Evolutionary conservation across 1,140 invertebrate species (phyloP).

Genomic region (Scaptomyza montana): DNA sequence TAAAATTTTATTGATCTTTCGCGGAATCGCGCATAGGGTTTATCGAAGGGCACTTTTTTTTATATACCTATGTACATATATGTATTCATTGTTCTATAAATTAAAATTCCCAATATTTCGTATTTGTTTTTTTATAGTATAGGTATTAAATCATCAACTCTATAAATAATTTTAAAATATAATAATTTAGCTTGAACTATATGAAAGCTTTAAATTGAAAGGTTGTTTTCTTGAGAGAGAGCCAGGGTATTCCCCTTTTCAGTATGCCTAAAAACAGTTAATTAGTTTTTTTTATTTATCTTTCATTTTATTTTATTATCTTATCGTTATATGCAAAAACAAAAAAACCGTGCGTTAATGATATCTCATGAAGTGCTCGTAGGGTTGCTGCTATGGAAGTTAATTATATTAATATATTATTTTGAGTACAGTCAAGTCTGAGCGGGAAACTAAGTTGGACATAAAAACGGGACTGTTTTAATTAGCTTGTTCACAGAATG

Average conservation of each 20-base stretch:
- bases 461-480: slow-evolving; percentile 21
- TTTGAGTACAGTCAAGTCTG: slow-evolving; percentile 10
- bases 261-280: not conserved
- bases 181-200: not conserved
- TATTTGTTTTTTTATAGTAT: no score
- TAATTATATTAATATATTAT: not conserved
- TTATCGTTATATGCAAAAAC: slow-evolving; percentile 10
- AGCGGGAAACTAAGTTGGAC: not conserved
- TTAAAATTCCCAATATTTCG: no score
- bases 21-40: no score
- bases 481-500: slow-evolving; percentile 16
- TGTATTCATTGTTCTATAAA: no score
- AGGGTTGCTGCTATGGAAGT: no score
- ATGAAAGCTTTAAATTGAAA: not conserved
- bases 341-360: slow-evolving; percentile 13
- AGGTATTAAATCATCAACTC: no score
- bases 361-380: slow-evolving; percentile 16
- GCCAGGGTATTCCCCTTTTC: slow-evolving; percentile 17
- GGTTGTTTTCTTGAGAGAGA: not conserved
- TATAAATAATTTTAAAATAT: not conserved
- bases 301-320: not conserved
- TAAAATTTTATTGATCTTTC: no score
- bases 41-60: no score
- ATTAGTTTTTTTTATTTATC: not conserved
- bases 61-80: no score